phyloP scores from a whole-genome alignment of 92 coral and sea anemone species.

The Epizoanthus ramosus region DNA sequence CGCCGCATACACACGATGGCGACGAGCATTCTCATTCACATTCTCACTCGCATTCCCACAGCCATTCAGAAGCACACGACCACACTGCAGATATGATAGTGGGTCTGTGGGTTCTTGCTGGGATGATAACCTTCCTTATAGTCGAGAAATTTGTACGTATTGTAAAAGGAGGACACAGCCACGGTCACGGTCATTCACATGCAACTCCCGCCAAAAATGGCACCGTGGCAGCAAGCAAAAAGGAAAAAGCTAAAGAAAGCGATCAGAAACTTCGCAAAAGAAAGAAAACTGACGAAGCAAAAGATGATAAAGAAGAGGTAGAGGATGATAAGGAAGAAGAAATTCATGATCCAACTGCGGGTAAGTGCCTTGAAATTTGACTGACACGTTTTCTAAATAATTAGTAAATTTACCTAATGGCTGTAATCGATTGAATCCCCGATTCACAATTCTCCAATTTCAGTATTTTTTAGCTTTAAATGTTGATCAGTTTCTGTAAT shows the following conservation, averaged over 20 bases:
- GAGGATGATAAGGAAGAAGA: conserved; percentile 39
- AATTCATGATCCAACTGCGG: conserved; percentile 36
- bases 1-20: conserved; percentile 90
- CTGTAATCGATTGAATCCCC: too few species aligned
- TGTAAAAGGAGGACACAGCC: conserved; percentile 88
- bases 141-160: conserved; percentile 96
- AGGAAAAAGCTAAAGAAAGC: conserved; percentile 40
- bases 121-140: conserved; percentile 88
- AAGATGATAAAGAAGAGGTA: conserved; percentile 46
- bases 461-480: too few species aligned
- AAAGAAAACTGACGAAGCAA: conserved; percentile 71
- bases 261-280: conserved; percentile 65
- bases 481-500: too few species aligned
- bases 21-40: conserved; percentile 63
- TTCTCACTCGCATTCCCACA: conserved; percentile 66
- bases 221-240: conserved; percentile 38
- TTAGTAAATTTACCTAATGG: too few species aligned
- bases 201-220: conserved; percentile 55
- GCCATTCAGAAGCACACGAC: conserved; percentile 47
- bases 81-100: conserved; percentile 88
- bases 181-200: conserved; percentile 80
- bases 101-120: conserved; percentile 99
- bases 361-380: conserved; percentile 32
- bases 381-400: too few species aligned
- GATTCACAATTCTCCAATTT: too few species aligned